Base-by-base conservation (phyloP, 2,888 invertebrate genomes). In the Merodon equestris region DNA sequence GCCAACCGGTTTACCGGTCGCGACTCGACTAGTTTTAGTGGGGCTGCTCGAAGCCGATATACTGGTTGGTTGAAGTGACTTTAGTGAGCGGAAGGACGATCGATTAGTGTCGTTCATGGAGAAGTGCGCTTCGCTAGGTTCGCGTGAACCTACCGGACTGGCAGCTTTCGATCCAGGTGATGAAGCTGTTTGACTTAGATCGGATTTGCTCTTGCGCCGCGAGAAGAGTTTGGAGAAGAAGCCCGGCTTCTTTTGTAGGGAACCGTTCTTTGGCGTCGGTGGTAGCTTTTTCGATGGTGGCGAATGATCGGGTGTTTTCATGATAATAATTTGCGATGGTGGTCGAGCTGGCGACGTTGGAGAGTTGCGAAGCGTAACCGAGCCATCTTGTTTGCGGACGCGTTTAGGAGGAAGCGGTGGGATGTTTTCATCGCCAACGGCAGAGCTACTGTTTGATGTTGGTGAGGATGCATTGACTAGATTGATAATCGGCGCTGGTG, bases 371-470 rank as follows among this genome's bases (percentile, higher is more conserved):
- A 81, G 77, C 12, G 42, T 34, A 38, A 58, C 54, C 42, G 60
- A 48, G 19, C 51, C 64, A 17, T 68, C 76, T 38, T 58, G 77
- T 13, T 93, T 93, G 60, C 93, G 92, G 1, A 92, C 90, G 54
- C 96, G 92, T 86, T 96, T 96, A 0, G 96, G 96, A 0, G 96
- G 96, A 67, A 95, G 84, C 0, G 95, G 95, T 0, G 96, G 95
- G 47, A 94, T 90, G 82, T 92, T 91, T 82, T 93, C 93, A 72
- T 91, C 91, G 54, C 91, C 91, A 1, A 83, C 85, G 1, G 84
- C 83, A 1, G 14, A 81, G 81, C 9, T 74, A 57, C 53, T 68
- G 56, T 45, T 79, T 14, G 51, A 73, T 9, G 45, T 57, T 18
- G 73, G 48, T 47, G 79, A 81, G 38, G 60, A 84, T 90, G 83